Evolutionary conservation across 2,888 invertebrate genomes (phyloP).

Genomic region (Hanleya hanleyi): DNA sequence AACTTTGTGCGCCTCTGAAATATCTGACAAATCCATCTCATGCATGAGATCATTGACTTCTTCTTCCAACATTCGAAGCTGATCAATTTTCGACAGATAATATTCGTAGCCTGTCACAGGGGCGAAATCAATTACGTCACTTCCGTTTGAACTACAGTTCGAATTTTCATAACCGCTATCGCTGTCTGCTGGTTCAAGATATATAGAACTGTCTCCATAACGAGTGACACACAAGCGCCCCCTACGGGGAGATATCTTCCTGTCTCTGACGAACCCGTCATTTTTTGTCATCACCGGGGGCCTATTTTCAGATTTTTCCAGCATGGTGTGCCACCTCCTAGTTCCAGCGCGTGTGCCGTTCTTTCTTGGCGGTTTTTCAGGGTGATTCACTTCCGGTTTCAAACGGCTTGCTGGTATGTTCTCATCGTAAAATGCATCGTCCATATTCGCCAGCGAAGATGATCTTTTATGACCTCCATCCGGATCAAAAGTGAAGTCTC

Average conservation of each 20-base stretch:
- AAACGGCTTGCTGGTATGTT: no score
- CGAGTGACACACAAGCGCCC: not conserved
- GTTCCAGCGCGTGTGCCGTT: not conserved
- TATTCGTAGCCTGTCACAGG: not conserved
- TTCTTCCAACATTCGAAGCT: not conserved
- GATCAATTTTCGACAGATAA: conserved; percentile 4
- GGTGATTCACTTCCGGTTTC: no score
- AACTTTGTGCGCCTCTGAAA: not conserved
- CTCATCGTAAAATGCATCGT: no score
- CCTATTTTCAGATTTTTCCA: not conserved
- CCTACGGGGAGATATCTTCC: not conserved
- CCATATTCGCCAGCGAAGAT: no score
- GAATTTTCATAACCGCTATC: conserved; percentile 5
- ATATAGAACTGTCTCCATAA: not conserved
- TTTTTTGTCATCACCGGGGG: not conserved
- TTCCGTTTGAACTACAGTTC: conserved; percentile 1
- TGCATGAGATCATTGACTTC: conserved; percentile 3
- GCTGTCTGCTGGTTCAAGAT: not conserved
- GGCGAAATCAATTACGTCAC: not conserved
- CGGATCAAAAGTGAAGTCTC: no score
- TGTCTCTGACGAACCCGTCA: not conserved
- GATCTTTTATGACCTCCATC: no score
- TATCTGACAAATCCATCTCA: not conserved
- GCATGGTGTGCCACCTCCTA: conserved; percentile 2
- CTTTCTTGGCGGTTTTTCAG: not conserved